Conservation (phyloP, 1,140 invertebrate genomes). For the Eupristina koningsbergeri region DNA sequence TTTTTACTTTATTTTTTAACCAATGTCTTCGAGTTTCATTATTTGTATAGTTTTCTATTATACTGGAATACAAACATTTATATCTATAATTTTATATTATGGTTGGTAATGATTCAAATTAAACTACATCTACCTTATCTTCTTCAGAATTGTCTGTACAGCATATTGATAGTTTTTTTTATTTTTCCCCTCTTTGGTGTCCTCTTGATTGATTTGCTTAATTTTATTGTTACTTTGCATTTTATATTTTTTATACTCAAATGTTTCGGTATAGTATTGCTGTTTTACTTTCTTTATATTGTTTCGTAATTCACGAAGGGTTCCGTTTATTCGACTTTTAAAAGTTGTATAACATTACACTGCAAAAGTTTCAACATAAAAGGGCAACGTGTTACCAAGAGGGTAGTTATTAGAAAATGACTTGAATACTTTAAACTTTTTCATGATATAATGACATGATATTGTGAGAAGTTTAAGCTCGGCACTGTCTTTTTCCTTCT, state of each 20-base stretch:
- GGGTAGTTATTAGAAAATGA: constrained; percentile 43
- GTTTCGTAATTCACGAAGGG: constrained; percentile 11
- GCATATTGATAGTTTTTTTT: not conserved
- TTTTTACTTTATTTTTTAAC: not conserved
- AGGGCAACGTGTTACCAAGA: constrained; percentile 38
- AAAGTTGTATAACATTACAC: constrained; percentile 46
- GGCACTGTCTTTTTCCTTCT: constrained; percentile 19
- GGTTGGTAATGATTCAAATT: constrained; percentile 31
- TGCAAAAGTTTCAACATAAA: constrained; percentile 33
- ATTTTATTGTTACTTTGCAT: not conserved
- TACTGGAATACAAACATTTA: no score
- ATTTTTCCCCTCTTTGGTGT: not conserved
- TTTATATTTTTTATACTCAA: not conserved
- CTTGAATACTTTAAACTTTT: constrained; percentile 44
- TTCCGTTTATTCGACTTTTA: constrained; percentile 42
- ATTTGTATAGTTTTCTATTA: no score
- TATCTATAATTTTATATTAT: constrained; percentile 10
- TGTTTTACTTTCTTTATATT: constrained; percentile 8
- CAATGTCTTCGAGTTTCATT: not conserved
- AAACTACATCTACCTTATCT: not conserved
- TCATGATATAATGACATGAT: constrained; percentile 42
- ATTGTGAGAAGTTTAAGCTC: constrained; percentile 36
- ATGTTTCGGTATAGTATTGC: not conserved
- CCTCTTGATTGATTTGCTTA: not conserved
- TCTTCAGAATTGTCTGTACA: not conserved